Evolutionary conservation across 2,113 vertebrate genomes (phyloP).

Genomic region (Prunella himalayana): DNA sequence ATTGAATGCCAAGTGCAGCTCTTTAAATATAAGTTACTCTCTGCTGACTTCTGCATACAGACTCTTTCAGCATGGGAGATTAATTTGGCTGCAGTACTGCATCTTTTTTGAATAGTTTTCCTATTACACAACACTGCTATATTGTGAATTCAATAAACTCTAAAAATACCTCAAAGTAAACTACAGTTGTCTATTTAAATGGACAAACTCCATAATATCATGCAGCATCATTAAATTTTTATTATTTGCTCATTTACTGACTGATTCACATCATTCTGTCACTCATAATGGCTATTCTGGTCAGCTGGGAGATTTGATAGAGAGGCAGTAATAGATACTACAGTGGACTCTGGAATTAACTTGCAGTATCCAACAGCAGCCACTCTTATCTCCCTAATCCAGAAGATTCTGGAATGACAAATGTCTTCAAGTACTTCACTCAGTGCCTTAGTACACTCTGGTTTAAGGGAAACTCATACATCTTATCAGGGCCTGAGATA

Average conservation of each 20-base stretch:
- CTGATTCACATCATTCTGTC: constrained; percentile 2
- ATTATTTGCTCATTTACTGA: neutral
- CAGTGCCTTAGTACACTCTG: neutral
- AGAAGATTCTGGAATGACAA: neutral
- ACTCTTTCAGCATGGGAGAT: neutral
- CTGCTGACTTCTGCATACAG: neutral
- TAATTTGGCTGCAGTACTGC: neutral
- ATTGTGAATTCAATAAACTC: neutral
- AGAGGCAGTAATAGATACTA: neutral
- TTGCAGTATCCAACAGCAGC: neutral
- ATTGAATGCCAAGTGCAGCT: neutral
- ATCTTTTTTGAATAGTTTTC: neutral
- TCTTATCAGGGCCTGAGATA: neutral
- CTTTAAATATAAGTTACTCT: neutral
- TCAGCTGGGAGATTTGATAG: neutral
- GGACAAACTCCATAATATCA: neutral
- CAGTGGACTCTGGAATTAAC: neutral
- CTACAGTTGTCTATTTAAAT: neutral
- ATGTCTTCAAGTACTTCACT: neutral
- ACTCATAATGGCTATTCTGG: neutral
- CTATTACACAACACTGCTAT: neutral
- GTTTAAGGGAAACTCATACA: neutral
- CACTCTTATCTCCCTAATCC: neutral
- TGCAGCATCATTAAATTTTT: neutral
- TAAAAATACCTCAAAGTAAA: constrained; percentile 26